Base-by-base conservation (phyloP, 2,888 invertebrate genomes). In the Xestoiulus laeticollis region DNA sequence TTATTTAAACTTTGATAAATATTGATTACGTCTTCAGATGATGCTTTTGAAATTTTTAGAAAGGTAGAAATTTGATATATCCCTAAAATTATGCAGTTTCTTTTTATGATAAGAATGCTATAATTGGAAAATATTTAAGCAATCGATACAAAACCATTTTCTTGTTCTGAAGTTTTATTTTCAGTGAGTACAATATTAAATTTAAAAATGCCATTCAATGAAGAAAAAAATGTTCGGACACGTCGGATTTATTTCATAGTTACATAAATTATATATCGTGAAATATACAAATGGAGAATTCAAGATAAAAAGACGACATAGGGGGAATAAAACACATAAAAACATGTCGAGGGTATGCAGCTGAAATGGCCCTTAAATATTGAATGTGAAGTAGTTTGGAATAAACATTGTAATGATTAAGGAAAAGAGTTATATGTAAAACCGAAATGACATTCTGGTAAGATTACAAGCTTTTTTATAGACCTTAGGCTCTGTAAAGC, bases 241-340 rank as follows among this genome's bases (percentile, higher is more conserved):
- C 12, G 30, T 48, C 19, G 16, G 48, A 48, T 19, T 48, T 14
- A 48, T 78, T 78, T 78, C 30, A 30, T 78, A 78, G 30, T 78
- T 30, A 78, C 78, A 78, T 78, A 78, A 78, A 78, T 78, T 78
- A 78, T 78, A 78, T 78, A 48, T 68, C 78, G 78, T 78, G 78
- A 78, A 78, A 78, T 78, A 78, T 78, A 78, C 78, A 78, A 78
- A 78, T 78, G 78, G 78, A 22, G 26, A 68, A 68, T 68, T 22
- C 22, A 68, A 59, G 16, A 6, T 16, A 26, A 68, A 68, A 68
- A 68, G 68, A 26, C 68, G 68, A 8, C 68, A 68, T 68, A 68
- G 68, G 68, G 26, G 30, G n/a, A 59, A 78, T 1, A 78, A 78
- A 78, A 78, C 78, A 78, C 78, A 14, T 30, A 30, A 78, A 78